These are phyloP conservation scores for Drosophila antonietae DNA, from an alignment of 2,888 invertebrate genomes.

Conservation along the genomic window DNA sequence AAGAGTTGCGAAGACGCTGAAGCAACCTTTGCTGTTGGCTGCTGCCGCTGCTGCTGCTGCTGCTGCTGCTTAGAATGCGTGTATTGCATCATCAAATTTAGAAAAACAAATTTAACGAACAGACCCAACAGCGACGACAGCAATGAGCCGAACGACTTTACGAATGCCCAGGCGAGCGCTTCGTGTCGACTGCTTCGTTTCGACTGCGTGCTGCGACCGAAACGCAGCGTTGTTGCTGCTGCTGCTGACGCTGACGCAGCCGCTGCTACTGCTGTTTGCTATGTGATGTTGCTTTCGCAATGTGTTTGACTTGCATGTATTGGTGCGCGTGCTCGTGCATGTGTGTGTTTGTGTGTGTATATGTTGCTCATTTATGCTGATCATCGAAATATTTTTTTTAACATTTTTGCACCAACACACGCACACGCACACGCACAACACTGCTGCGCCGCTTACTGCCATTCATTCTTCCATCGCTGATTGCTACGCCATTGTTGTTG, in stretches of 20 bases:
- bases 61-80: slow-evolving; percentile 59
- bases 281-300: slow-evolving; percentile 47
- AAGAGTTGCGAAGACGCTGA: slow-evolving; percentile 44
- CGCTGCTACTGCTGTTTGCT: slow-evolving; percentile 42
- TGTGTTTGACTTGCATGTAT: slow-evolving; percentile 30
- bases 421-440: slow-evolving; percentile 21
- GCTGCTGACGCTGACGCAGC: slow-evolving; percentile 20
- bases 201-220: slow-evolving; percentile 28
- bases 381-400: slow-evolving; percentile 70
- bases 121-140: slow-evolving; percentile 16
- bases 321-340: slow-evolving; percentile 37
- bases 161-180: slow-evolving; percentile 51
- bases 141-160: slow-evolving; percentile 39
- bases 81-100: slow-evolving; percentile 78
- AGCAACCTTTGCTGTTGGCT: slow-evolving; percentile 28
- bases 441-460: slow-evolving; percentile 56
- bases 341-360: slow-evolving; percentile 40
- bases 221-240: slow-evolving; percentile 22
- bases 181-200: slow-evolving; percentile 29
- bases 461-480: slow-evolving; percentile 40
- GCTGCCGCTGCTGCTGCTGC: slow-evolving; percentile 18
- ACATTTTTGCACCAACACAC: slow-evolving; percentile 59
- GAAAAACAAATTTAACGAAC: slow-evolving; percentile 73
- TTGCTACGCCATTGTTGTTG: slow-evolving; percentile 25
- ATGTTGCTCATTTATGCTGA: slow-evolving; percentile 79